A percentile compares a stretch with the other conserved stretches of the same genome.
Conservation (phyloP, 2,113 vertebrate species). For the Lathamus discolor region DNA sequence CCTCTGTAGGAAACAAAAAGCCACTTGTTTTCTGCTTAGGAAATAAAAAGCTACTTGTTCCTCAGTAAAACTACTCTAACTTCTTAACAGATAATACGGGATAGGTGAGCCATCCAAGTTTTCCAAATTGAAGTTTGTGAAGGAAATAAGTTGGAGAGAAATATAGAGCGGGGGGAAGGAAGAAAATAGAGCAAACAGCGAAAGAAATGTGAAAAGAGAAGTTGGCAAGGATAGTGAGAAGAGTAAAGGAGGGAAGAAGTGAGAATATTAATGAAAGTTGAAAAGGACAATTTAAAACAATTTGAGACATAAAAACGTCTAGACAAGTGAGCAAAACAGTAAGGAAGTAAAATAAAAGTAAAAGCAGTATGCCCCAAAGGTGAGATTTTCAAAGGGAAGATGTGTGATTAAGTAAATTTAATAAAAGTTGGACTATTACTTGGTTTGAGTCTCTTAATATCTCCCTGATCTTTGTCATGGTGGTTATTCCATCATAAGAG, state of each 20-base stretch:
- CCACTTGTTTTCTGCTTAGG: background rate
- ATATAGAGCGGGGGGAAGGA: background rate
- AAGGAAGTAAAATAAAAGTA: background rate
- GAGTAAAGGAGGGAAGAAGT: background rate
- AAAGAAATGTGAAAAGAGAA: background rate
- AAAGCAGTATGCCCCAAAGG: background rate
- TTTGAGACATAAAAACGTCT: background rate
- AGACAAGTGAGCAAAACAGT: slow-evolving; percentile 3
- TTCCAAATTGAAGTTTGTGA: background rate
- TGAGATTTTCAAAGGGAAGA: slow-evolving; percentile 25
- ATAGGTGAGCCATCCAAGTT: background rate
- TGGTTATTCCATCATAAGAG: background rate
- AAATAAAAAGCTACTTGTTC: background rate
- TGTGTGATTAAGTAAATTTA: background rate
- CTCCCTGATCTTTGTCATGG: background rate
- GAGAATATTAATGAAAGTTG: background rate
- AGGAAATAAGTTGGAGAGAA: background rate
- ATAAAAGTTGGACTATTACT: background rate
- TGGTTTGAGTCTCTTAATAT: background rate
- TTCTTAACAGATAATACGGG: background rate
- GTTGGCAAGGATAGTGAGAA: background rate
- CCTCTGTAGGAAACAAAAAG: background rate
- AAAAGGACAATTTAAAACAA: background rate
- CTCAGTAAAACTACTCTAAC: background rate
- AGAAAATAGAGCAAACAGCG: background rate